phyloP scores from a whole-genome alignment of 2,797 vertebrate genomes.

The Remorina albescens region DNA sequence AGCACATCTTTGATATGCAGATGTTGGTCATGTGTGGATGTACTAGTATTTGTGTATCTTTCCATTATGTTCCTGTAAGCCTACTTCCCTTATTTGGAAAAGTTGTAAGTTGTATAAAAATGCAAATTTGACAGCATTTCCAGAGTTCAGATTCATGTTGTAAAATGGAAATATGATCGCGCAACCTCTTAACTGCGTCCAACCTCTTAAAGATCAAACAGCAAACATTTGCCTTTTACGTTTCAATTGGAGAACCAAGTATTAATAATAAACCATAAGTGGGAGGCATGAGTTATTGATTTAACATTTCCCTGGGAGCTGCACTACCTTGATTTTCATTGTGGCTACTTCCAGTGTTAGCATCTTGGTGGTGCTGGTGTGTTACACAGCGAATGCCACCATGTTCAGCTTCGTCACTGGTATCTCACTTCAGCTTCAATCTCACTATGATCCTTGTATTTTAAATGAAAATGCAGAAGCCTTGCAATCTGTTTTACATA shows the following conservation, averaged over 20 bases:
- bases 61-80: background rate
- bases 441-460: slow-evolving; percentile 68
- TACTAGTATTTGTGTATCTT: slow-evolving; percentile 1
- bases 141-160: slow-evolving; percentile 31
- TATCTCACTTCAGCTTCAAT: slow-evolving; percentile 57
- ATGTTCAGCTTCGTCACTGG: slow-evolving; percentile 12
- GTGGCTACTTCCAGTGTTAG: slow-evolving; percentile 36
- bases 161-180: slow-evolving; percentile 48
- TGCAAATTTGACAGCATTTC: slow-evolving; percentile 27
- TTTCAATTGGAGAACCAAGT: slow-evolving; percentile 71
- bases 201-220: slow-evolving; percentile 78
- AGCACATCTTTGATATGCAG: slow-evolving; percentile 21
- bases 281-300: slow-evolving; percentile 81
- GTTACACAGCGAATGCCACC: slow-evolving; percentile 18
- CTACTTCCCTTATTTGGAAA: slow-evolving; percentile 10
- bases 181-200: slow-evolving; percentile 62
- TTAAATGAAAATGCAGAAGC: slow-evolving; percentile 64
- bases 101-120: slow-evolving; percentile 23
- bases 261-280: slow-evolving; percentile 81
- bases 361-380: slow-evolving; percentile 81
- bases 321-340: slow-evolving; percentile 30
- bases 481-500: slow-evolving; percentile 72
- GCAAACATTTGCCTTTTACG: slow-evolving; percentile 79
- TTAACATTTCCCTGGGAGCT: slow-evolving; percentile 79
- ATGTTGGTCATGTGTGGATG: slow-evolving; percentile 22